Base-by-base conservation (phyloP, 2,113 vertebrate genomes). In the Garra rufa region DNA sequence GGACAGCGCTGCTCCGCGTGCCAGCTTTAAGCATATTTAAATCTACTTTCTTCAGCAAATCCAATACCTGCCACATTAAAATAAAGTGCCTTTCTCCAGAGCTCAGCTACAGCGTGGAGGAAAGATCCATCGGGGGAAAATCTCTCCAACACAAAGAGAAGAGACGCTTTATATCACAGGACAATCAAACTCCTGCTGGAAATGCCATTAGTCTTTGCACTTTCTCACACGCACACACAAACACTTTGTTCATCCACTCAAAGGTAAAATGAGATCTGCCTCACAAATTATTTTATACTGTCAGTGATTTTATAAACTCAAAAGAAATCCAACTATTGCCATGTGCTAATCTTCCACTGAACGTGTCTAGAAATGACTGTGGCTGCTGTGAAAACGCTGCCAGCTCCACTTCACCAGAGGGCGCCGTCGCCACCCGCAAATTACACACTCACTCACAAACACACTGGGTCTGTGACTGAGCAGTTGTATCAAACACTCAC, bases 11-110 rank as follows among this genome's bases (percentile, higher is more conserved):
- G 76, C 87, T 90, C 86, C 88, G 88, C 89, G 83, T 87, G 84
- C 88, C 85, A 69, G 82, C 88, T 92, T 93, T 90, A 91, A 90
- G 89, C 88, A 88, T 89, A 91, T 93, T 92, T 92, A 91, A 93
- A 93, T 93, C 93, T 92, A 91, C 85, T 43, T 89, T 91, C 88
- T 93, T 93, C 92, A 93, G 91, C 92, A 93, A 90, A 92, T 92
- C 88, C 92, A 92, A 93, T 88, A 92, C 87, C 92, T 92, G 91
- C 89, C 89, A 92, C 91, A 90, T 92, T 92, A 88, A 91, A 93
- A 93, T 91, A 90, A 92, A 93, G 90, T 89, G 88, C 90, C 90
- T 87, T 91, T 88, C 65, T 69, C 88, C 48, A 63, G 88, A 87
- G 90, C 88, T 89, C 82, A 41, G 85, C 90, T 85, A 82, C 17